A percentile compares a stretch with the other conserved stretches of the same genome.
Evolutionary conservation across 2,113 vertebrate genomes (phyloP).

Genomic region (Salvator merianae): DNA sequence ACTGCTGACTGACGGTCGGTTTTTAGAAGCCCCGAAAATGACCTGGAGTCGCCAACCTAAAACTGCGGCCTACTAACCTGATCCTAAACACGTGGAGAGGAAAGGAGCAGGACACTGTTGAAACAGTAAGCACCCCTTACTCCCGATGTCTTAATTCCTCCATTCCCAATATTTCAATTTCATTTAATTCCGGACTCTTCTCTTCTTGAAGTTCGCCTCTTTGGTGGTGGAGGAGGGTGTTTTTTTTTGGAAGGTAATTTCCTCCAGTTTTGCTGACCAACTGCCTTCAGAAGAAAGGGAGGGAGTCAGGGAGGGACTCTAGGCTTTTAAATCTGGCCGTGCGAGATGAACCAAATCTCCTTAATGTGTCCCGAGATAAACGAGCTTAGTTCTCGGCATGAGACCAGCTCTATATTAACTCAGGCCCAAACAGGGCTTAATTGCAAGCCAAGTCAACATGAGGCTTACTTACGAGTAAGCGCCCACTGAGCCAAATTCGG

Average conservation of each 20-base stretch:
- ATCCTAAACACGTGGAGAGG: not conserved
- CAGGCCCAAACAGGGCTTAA: not conserved
- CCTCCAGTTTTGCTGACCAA: conserved; percentile 5
- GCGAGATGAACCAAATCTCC: conserved; percentile 19
- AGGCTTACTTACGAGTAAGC: not conserved
- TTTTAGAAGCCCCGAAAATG: not conserved
- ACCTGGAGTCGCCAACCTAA: not conserved
- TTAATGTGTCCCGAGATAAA: conserved; percentile 15
- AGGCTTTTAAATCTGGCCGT: conserved; percentile 19
- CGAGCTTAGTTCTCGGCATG: conserved; percentile 13
- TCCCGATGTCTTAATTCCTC: too few relatives aligned
- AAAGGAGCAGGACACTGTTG: too few relatives aligned
- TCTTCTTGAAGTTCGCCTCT: not conserved
- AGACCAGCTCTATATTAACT: not conserved
- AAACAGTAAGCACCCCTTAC: too few relatives aligned
- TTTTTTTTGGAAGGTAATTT: not conserved
- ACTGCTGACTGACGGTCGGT: not conserved
- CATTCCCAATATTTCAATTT: not conserved
- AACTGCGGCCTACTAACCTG: not conserved
- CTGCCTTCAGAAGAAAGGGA: not conserved
- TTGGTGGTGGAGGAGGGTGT: not conserved
- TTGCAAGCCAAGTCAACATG: not conserved
- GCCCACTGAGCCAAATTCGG: not conserved
- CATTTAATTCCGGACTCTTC: too few relatives aligned
- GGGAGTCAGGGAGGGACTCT: not conserved